Conservation (phyloP, 2,888 invertebrate genomes). For the Oasisia sp. region DNA sequence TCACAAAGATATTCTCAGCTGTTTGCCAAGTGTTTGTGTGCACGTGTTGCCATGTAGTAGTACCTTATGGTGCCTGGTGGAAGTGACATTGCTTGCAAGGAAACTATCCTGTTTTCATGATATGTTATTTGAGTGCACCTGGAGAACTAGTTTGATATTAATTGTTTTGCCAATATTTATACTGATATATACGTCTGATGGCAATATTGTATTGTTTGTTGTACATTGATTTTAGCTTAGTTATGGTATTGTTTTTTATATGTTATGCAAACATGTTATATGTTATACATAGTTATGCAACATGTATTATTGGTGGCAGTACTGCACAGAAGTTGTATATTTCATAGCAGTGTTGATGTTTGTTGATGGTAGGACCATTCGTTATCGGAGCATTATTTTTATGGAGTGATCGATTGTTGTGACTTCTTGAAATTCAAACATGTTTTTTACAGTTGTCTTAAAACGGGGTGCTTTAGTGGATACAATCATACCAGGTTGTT, state of each 20-base stretch:
- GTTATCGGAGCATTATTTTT: neutral
- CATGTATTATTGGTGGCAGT: neutral
- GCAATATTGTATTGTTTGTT: neutral
- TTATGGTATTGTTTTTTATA: neutral
- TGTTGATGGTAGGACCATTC: neutral
- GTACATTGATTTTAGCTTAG: neutral
- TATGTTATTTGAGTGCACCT: neutral
- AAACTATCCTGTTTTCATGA: neutral
- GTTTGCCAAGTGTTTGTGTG: neutral
- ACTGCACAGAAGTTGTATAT: neutral
- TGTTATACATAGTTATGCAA: neutral
- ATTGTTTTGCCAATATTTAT: neutral
- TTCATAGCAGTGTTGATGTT: neutral
- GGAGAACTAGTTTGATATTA: neutral
- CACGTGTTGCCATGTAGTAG: neutral
- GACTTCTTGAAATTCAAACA: neutral
- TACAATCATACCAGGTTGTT: neutral
- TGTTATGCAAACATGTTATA: neutral
- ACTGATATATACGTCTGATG: neutral
- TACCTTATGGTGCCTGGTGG: neutral
- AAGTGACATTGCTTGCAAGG: neutral
- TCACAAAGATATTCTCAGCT: neutral
- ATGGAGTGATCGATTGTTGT: neutral
- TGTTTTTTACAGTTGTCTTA: neutral
- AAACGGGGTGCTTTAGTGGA: neutral